phyloP scores from a whole-genome alignment of 2,113 vertebrate species.

The Hydropotes inermis region DNA sequence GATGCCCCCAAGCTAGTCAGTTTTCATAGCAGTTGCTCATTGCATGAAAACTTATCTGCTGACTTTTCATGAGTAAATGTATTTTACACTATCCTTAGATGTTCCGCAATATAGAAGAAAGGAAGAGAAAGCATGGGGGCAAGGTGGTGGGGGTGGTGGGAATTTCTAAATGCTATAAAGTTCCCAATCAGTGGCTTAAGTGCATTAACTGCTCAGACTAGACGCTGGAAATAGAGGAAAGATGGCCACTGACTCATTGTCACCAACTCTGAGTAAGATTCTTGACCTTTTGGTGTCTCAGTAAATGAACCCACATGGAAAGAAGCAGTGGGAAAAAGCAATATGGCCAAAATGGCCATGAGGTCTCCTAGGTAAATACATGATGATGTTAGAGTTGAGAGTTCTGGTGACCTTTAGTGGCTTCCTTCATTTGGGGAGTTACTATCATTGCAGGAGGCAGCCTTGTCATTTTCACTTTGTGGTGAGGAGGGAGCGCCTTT shows the following conservation, averaged over 20 bases:
- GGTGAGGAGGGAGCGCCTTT: conserved; percentile 27
- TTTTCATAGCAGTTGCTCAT: not conserved
- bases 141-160: not conserved
- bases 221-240: conserved; percentile 46
- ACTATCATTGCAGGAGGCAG: not conserved
- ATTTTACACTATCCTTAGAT: not conserved
- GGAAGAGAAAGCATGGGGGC: not conserved
- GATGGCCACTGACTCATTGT: conserved; percentile 75
- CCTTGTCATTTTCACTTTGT: conserved; percentile 55
- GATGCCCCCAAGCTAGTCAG: not conserved
- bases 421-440: conserved; percentile 15
- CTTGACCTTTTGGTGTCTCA: conserved; percentile 76
- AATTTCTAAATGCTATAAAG: not conserved
- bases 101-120: not conserved
- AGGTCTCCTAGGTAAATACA: conserved; percentile 46
- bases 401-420: not conserved
- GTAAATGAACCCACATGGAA: conserved; percentile 73
- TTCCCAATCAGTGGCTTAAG: conserved; percentile 50
- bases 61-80: not conserved
- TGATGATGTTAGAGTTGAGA: not conserved
- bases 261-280: conserved; percentile 72
- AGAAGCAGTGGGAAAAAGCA: conserved; percentile 55
- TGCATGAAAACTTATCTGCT: not conserved
- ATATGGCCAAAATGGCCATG: not conserved
- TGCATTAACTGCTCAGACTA: conserved; percentile 50